Evolutionary conservation across 1,140 invertebrate genomes (phyloP), one percentile per base, ranked within the genome.

Genomic region (Mylabris phalerata): DNA sequence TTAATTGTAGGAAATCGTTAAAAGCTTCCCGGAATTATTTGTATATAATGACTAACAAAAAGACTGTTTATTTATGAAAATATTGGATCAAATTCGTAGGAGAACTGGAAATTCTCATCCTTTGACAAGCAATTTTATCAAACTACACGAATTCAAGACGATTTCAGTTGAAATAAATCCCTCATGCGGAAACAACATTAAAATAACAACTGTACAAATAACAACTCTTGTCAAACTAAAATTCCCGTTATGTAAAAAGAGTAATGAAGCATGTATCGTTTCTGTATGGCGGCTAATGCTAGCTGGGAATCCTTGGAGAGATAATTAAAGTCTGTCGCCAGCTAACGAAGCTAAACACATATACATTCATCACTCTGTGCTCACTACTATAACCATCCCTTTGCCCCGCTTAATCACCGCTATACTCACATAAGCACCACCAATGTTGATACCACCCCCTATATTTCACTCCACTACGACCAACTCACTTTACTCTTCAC

Each of bases 301-400:
- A 32, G 56, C 57, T 62, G 63, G 63, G 4, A 68, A 64, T 70
- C 68, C 68, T 70, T 70, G 66, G 68, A 70, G 67, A 68, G 64
- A 68, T 68, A 70, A 70, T 70, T 70, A 70, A 67, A 70, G 68
- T 68, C 66, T 65, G 64, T 70, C 68, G 64, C 64, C 62, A 62
- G 62, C 64, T 68, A 68, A 68, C 67, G 67, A 68, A 65, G 67
- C 65, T 65, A 68, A 66, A 64, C 64, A 64, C 64, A 66, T 58
- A 66, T 62, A 65, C 67, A 68, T 67, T 67, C 64, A 67, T 67
- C 66, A 67, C 56, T 60, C 41, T 42, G 32, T 50, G 11, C 26
- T 41, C 32, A 38, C 58, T 50, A 38, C 59, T 49, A 48, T 54
- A 58, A 52, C 38, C 62, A 38, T 44, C 47, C 45, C n/a, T 10